A percentile compares a stretch with the other conserved stretches of the same genome.
phyloP scores from a whole-genome alignment of 1,140 invertebrate genomes.

The Cydia splendana region DNA sequence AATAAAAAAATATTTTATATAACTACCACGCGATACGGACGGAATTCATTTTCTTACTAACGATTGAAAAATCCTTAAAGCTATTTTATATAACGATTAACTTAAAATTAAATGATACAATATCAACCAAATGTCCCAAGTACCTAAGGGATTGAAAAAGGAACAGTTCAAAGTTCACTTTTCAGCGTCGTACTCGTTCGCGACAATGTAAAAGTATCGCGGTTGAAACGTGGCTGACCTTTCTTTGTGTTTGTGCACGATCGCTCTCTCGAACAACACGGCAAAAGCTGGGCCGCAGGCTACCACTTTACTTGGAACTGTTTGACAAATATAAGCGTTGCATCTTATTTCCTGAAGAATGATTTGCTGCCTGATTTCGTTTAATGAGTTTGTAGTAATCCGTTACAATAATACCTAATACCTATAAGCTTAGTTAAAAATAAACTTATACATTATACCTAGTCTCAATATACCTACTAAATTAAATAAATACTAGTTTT shows the following conservation, averaged over 20 bases:
- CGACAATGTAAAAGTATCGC: not conserved
- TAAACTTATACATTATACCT: too few relatives aligned
- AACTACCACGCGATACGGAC: not conserved
- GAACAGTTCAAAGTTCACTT: not conserved
- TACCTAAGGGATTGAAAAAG: not conserved
- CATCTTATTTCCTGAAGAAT: not conserved
- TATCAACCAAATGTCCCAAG: not conserved
- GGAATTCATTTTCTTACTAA: not conserved
- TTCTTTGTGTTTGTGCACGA: constrained; percentile 37
- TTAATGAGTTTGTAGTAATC: too few relatives aligned
- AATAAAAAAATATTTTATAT: not conserved
- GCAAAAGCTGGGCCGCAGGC: not conserved
- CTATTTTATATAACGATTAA: not conserved
- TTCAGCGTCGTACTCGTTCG: not conserved
- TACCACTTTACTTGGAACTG: not conserved
- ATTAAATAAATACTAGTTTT: too few relatives aligned
- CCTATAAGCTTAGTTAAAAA: too few relatives aligned
- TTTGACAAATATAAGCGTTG: not conserved
- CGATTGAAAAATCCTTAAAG: not conserved
- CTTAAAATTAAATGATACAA: not conserved
- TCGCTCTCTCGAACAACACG: constrained; percentile 5
- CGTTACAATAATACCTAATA: too few relatives aligned
- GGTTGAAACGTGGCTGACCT: not conserved
- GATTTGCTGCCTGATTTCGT: not conserved
- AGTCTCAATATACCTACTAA: too few relatives aligned